Percentiles rank a stretch among this genome's conserved stretches.
These are phyloP conservation scores for Cryptoleucopteryx plumbea DNA, from an alignment of 2,113 vertebrate species.

Conservation along the genomic window DNA sequence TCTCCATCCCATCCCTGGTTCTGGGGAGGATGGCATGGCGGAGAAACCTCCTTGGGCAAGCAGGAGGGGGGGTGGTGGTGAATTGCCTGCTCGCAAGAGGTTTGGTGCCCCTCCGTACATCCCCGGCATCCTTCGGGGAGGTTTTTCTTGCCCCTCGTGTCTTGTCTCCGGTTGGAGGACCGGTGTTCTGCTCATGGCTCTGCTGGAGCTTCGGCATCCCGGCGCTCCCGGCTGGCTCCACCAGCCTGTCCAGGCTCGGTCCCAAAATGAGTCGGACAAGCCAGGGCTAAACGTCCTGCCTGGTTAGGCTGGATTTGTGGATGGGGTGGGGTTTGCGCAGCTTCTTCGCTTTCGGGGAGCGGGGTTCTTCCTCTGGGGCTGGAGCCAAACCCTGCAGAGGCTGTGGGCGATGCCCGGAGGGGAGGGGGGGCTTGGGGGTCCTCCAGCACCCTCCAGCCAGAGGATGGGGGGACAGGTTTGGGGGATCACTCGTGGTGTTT, in stretches of 20 bases:
- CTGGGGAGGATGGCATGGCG: fast-evolving
- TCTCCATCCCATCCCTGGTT: background rate
- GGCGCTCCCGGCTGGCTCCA: fast-evolving
- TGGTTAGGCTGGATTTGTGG: background rate
- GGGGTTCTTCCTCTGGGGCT: background rate
- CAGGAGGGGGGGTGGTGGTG: background rate
- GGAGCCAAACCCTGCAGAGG: background rate
- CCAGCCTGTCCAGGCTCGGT: background rate
- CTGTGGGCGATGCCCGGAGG: fast-evolving
- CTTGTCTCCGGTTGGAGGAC: background rate
- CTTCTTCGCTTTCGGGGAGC: background rate
- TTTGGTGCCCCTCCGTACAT: fast-evolving
- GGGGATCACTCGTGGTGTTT: background rate
- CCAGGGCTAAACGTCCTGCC: background rate
- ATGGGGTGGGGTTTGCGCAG: background rate
- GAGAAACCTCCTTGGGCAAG: background rate
- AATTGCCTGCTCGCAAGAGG: fast-evolving
- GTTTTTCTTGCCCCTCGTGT: background rate
- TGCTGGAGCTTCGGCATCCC: background rate
- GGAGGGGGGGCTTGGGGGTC: fast-evolving
- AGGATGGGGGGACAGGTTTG: background rate
- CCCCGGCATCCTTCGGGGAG: fast-evolving
- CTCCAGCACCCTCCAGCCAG: background rate
- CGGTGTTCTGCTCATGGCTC: background rate
- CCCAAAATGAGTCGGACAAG: background rate